phyloP scores from a whole-genome alignment of 2,113 vertebrate genomes.

The Paraplagusia blochii region DNA sequence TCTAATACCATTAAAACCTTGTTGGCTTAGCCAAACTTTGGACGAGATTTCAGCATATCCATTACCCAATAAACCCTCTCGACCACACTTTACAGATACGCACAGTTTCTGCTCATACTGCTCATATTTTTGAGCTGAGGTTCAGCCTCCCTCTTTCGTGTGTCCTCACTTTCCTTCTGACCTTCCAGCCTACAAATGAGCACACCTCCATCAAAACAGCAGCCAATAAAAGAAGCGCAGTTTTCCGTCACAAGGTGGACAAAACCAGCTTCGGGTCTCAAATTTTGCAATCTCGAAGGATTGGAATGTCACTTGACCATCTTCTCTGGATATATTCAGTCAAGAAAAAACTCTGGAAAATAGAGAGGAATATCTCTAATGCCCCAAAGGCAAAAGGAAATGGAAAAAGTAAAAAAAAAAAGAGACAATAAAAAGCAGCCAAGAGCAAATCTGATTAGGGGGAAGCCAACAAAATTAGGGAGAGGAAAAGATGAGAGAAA shows the following conservation, averaged over 20 bases:
- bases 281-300: no score
- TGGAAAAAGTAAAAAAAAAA: neutral
- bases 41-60: slow-evolving; percentile 47
- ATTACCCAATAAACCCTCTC: slow-evolving; percentile 58
- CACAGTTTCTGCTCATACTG: slow-evolving; percentile 42
- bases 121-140: slow-evolving; percentile 54
- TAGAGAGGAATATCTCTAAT: neutral
- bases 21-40: slow-evolving; percentile 40
- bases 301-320: neutral
- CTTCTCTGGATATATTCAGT: neutral
- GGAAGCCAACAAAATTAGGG: slow-evolving; percentile 5
- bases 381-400: neutral
- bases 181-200: slow-evolving; percentile 16
- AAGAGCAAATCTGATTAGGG: slow-evolving; percentile 6
- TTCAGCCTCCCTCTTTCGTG: slow-evolving; percentile 22
- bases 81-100: slow-evolving; percentile 53
- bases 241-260: neutral
- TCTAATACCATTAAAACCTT: slow-evolving; percentile 60
- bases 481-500: slow-evolving; percentile 14
- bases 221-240: neutral
- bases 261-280: neutral
- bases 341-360: neutral
- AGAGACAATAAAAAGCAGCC: neutral
- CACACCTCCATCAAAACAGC: slow-evolving; percentile 32
- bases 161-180: slow-evolving; percentile 55